Percentiles rank a stretch among this genome's conserved stretches.
phyloP scores from a whole-genome alignment of 2,113 vertebrate genomes.

The Cervus canadensis region DNA sequence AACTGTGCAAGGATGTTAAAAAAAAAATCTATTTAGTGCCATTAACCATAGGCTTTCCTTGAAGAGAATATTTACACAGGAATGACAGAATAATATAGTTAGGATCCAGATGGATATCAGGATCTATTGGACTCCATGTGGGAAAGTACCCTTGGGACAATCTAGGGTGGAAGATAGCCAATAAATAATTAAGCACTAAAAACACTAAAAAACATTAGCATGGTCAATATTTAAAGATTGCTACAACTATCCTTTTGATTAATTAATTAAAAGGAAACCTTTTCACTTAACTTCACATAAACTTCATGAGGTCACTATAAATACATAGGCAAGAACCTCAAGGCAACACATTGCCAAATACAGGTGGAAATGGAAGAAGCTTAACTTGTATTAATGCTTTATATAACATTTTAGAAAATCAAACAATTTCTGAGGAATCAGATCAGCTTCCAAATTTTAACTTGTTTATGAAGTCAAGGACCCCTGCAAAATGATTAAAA shows the following conservation, averaged over 20 bases:
- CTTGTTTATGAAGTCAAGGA: not conserved
- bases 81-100: not conserved
- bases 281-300: not conserved
- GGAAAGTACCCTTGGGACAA: not conserved
- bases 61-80: not conserved
- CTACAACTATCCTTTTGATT: not conserved
- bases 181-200: not conserved
- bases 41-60: not conserved
- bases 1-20: not conserved
- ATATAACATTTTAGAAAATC: not conserved
- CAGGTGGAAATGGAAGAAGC: not conserved
- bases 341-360: not conserved
- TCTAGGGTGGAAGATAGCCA: not conserved
- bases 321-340: not conserved
- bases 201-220: not conserved
- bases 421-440: not conserved
- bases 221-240: not conserved
- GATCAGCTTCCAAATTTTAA: not conserved
- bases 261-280: not conserved
- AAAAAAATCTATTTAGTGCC: not conserved
- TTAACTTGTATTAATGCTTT: not conserved
- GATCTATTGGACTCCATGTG: not conserved
- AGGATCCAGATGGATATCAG: not conserved
- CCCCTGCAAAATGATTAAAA: not conserved
- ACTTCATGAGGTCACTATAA: not conserved